phyloP scores from a whole-genome alignment of 2,113 vertebrate species.

The Gasterosteus nipponicus region DNA sequence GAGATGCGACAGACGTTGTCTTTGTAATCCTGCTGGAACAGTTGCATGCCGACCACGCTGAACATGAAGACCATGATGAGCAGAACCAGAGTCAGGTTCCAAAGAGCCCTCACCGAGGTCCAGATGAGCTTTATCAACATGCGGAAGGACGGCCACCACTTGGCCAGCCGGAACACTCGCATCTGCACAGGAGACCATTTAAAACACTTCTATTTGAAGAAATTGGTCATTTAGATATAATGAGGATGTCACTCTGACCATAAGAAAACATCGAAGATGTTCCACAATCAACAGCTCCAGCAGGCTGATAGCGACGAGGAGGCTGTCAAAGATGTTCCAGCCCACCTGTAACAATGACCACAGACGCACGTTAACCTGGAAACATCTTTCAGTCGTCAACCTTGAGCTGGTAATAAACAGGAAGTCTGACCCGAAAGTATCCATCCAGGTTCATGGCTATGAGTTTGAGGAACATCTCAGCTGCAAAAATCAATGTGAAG shows the following conservation, averaged over 20 bases:
- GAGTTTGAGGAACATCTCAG: slow-evolving; percentile 90
- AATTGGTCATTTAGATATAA: no score
- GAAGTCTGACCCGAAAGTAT: slow-evolving; percentile 82
- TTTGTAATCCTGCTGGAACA: slow-evolving; percentile 93
- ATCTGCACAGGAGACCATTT: slow-evolving; percentile 77
- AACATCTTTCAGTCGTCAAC: neutral
- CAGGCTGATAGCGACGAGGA: slow-evolving; percentile 88
- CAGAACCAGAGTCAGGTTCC: slow-evolving; percentile 92
- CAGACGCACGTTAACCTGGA: neutral
- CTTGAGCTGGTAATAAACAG: neutral
- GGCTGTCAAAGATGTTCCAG: slow-evolving; percentile 92
- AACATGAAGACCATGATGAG: slow-evolving; percentile 98
- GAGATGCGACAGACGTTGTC: slow-evolving; percentile 93
- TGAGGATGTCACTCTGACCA: slow-evolving; percentile 79
- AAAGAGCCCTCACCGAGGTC: slow-evolving; percentile 91
- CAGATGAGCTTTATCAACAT: slow-evolving; percentile 97
- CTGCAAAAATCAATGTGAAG: slow-evolving; percentile 88
- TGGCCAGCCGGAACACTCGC: slow-evolving; percentile 95
- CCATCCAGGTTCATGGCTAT: slow-evolving; percentile 88
- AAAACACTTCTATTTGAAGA: neutral
- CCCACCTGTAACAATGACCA: slow-evolving; percentile 79
- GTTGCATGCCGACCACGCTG: slow-evolving; percentile 95
- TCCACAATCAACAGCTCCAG: slow-evolving; percentile 74
- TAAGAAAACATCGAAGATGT: slow-evolving; percentile 78
- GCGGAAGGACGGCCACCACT: slow-evolving; percentile 95